Evolutionary conservation across 2,797 vertebrate genomes (phyloP).

Genomic region (Acrossocheilus wenchowensis): DNA sequence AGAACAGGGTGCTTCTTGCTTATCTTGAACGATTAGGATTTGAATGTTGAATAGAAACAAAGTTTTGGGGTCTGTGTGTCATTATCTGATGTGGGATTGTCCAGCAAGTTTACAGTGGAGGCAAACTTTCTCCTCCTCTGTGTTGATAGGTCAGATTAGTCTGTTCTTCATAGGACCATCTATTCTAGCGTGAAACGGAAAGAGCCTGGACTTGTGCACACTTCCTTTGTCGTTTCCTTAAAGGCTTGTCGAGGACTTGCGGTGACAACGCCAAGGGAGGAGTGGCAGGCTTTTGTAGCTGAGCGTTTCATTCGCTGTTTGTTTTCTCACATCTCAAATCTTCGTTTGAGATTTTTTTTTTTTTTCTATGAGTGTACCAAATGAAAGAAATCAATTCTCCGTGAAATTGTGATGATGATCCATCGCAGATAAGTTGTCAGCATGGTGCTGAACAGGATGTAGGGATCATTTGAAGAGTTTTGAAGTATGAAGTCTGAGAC

Average conservation of each 20-base stretch:
- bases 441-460: not conserved
- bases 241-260: constrained; percentile 60
- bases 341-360: not conserved
- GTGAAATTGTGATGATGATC: constrained; percentile 25
- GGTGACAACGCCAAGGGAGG: constrained; percentile 45
- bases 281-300: constrained; percentile 26
- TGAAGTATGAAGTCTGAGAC: constrained; percentile 16
- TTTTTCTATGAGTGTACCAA: not conserved
- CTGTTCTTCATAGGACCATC: constrained; percentile 50
- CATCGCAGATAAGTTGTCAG: constrained; percentile 9
- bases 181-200: constrained; percentile 71
- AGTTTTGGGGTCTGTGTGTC: not conserved
- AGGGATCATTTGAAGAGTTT: constrained; percentile 31
- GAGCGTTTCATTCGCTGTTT: constrained; percentile 15
- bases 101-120: constrained; percentile 14
- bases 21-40: not conserved
- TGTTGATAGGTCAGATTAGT: constrained; percentile 57
- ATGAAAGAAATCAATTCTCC: not conserved
- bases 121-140: constrained; percentile 47
- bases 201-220: constrained; percentile 69
- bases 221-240: constrained; percentile 81
- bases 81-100: not conserved
- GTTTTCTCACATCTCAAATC: constrained; percentile 1
- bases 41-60: constrained; percentile 11
- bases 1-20: constrained; percentile 8